Conservation (phyloP, 2,888 invertebrate genomes). For the Platycheirus albimanus region DNA sequence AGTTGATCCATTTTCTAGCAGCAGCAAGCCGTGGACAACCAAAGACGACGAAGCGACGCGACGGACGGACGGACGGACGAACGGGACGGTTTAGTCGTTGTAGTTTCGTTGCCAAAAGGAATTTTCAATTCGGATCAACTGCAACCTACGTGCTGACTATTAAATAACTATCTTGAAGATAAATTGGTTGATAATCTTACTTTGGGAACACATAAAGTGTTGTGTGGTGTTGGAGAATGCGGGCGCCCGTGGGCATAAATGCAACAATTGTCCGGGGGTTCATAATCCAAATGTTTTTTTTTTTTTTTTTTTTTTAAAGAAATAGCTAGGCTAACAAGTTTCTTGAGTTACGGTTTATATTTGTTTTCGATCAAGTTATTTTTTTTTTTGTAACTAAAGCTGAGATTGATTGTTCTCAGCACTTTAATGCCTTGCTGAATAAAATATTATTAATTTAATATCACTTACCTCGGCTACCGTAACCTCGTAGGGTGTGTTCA, state of each 20-base stretch:
- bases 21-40: no score
- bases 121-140: slow-evolving; percentile 71
- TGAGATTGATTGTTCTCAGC: slow-evolving; percentile 48
- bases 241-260: slow-evolving; percentile 68
- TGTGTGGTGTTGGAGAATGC: slow-evolving; percentile 58
- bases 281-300: slow-evolving; percentile 39
- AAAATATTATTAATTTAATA: slow-evolving; percentile 57
- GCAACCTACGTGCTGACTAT: slow-evolving; percentile 73
- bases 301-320: no score
- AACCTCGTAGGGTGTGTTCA: slow-evolving; percentile 92
- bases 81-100: background rate
- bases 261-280: slow-evolving; percentile 46
- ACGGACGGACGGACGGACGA: background rate
- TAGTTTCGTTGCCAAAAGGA: slow-evolving; percentile 61
- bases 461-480: slow-evolving; percentile 91
- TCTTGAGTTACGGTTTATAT: background rate
- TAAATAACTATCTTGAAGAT: slow-evolving; percentile 71
- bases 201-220: slow-evolving; percentile 48
- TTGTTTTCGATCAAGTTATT: slow-evolving; percentile 4
- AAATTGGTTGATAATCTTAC: slow-evolving; percentile 71
- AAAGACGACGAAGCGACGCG: no score
- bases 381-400: background rate
- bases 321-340: slow-evolving; percentile 50
- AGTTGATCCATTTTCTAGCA: slow-evolving; percentile 65
- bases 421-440: background rate